Conservation (phyloP, 2,888 invertebrate genomes). For the Acanthosepion pharaonis region DNA sequence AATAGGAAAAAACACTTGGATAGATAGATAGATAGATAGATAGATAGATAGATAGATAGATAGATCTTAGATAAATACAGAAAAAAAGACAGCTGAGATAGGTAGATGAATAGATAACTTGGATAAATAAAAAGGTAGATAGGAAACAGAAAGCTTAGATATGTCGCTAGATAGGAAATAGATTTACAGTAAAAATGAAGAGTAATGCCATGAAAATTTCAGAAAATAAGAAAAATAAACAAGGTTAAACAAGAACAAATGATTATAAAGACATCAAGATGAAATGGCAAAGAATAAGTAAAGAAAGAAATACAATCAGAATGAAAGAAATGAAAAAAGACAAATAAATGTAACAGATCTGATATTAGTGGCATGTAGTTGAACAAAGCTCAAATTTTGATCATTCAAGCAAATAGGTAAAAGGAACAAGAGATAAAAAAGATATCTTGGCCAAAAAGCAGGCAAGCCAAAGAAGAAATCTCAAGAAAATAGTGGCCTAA, state of each 20-base stretch:
- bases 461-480: not conserved
- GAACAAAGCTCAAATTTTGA: slow-evolving; percentile 17
- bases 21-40: not conserved
- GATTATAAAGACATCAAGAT: not conserved
- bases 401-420: slow-evolving; percentile 33
- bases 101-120: too few relatives aligned
- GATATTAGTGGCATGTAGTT: not conserved
- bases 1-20: too few relatives aligned
- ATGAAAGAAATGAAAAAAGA: not conserved
- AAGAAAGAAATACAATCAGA: not conserved
- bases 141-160: not conserved
- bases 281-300: not conserved
- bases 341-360: not conserved
- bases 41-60: not conserved
- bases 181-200: not conserved
- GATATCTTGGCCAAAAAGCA: not conserved
- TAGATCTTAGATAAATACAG: too few relatives aligned
- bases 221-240: not conserved
- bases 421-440: not conserved
- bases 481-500: slow-evolving; percentile 33
- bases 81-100: not conserved
- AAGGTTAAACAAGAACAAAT: not conserved
- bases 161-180: not conserved
- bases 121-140: not conserved
- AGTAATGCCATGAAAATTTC: not conserved